These are phyloP conservation scores for Lepeophtheirus nordmannii DNA, from an alignment of 2,888 invertebrate genomes.

Conservation along the genomic window DNA sequence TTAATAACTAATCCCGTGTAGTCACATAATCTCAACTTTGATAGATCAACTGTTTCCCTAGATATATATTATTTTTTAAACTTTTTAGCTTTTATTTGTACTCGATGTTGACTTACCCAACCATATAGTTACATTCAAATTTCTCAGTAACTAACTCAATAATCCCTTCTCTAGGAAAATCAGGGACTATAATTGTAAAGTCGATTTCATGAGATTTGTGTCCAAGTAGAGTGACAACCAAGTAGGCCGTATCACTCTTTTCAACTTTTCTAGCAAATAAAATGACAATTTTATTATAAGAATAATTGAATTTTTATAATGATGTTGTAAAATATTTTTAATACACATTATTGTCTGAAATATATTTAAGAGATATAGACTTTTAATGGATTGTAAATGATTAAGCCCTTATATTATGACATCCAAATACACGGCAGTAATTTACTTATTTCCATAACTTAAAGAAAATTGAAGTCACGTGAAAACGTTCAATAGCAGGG, in stretches of 20 bases:
- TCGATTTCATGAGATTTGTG: not conserved
- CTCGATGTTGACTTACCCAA: conserved; percentile 6
- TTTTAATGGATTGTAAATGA: no score
- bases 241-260: not conserved
- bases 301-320: no score
- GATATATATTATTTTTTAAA: not conserved
- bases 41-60: not conserved
- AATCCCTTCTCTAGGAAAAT: conserved; percentile 5
- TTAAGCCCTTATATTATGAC: no score
- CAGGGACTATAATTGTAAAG: not conserved
- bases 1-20: conserved; percentile 11
- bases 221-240: not conserved
- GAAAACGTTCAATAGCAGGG: no score
- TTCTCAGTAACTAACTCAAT: not conserved
- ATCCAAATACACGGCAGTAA: no score
- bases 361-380: no score
- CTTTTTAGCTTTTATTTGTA: not conserved
- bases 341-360: no score
- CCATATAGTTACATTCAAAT: not conserved
- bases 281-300: no score
- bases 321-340: no score
- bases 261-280: not conserved
- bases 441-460: no score
- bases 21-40: not conserved
- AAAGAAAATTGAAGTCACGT: no score